Conservation (phyloP, 2,888 invertebrate species). For the Ichneumon xanthorius region DNA sequence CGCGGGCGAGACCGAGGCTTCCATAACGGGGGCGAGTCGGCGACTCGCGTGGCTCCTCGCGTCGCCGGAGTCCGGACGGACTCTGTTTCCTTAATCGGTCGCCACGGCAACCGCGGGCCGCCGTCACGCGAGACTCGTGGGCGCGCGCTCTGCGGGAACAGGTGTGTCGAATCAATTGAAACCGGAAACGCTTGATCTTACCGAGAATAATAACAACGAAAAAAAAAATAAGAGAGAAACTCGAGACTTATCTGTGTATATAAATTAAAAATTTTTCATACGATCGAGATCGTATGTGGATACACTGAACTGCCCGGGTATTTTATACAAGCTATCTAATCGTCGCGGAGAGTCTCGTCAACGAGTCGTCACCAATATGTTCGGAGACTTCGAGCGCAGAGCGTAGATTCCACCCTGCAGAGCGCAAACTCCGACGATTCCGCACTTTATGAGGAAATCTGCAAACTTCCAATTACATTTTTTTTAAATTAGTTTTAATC, state of each 20-base stretch:
- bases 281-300: not conserved
- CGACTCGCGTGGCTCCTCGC: not conserved
- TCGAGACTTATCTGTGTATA: conserved; percentile 12
- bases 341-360: conserved; percentile 50
- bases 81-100: conserved; percentile 24
- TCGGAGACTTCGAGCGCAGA: conserved; percentile 89
- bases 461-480: conserved; percentile 90
- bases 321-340: not conserved
- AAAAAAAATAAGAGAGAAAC: conserved; percentile 10
- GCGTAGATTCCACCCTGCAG: conserved; percentile 95
- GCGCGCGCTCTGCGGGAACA: not conserved
- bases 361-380: conserved; percentile 84
- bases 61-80: not conserved
- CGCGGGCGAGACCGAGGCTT: conserved; percentile 73
- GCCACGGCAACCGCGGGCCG: conserved; percentile 27
- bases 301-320: conserved; percentile 48
- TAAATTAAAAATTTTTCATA: conserved; percentile 55
- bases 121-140: not conserved
- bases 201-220: not conserved
- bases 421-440: conserved; percentile 92
- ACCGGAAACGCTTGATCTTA: not conserved
- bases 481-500: not conserved
- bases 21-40: conserved; percentile 69
- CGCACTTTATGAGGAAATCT: conserved; percentile 92
- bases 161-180: conserved; percentile 11